phyloP scores from a whole-genome alignment of 2,113 vertebrate species.

The Grammomys surdaster region DNA sequence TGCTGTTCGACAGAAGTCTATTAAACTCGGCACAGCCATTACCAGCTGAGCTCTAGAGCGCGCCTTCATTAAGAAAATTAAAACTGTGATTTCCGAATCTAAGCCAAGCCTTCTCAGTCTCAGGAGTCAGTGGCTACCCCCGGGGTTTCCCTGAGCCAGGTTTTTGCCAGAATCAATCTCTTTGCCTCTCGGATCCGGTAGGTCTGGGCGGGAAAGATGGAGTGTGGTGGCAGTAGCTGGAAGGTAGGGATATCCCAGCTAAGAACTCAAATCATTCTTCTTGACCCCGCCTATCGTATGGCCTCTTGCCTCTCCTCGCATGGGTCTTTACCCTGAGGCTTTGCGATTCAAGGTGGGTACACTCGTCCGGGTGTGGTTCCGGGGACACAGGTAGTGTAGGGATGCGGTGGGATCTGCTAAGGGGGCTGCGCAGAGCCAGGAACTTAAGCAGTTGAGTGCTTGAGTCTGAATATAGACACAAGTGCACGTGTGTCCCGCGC shows the following conservation, averaged over 20 bases:
- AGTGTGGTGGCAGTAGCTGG: neutral
- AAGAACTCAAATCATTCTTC: neutral
- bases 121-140: conserved; percentile 22
- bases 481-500: conserved; percentile 9
- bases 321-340: neutral
- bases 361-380: conserved; percentile 39
- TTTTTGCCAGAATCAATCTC: neutral
- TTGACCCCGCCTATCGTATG: neutral
- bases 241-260: neutral
- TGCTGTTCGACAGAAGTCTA: conserved; percentile 75
- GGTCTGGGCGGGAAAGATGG: neutral
- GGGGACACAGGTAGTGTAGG: neutral
- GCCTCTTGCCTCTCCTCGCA: neutral
- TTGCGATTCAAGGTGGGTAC: neutral
- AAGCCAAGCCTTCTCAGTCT: conserved; percentile 49
- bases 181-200: neutral
- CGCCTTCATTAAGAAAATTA: conserved; percentile 82
- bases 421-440: neutral
- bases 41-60: conserved; percentile 77
- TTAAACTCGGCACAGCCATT: conserved; percentile 77
- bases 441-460: neutral
- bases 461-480: neutral
- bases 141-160: neutral
- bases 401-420: neutral
- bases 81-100: conserved; percentile 74